phyloP scores from a whole-genome alignment of 2,888 invertebrate species.

The Pachliopta kotzebuea region DNA sequence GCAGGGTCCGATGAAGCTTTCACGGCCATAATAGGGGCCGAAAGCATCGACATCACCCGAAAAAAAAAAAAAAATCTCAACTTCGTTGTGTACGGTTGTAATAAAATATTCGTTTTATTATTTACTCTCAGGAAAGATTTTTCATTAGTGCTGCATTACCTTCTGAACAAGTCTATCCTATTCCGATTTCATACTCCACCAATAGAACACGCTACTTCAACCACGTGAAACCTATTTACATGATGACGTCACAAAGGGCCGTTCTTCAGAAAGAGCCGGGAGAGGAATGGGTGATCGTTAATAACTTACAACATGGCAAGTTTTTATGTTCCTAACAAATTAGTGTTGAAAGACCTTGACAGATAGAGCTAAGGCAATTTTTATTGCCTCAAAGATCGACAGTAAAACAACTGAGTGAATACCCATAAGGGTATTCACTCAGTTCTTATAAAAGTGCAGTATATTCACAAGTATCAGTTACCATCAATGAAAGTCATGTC shows the following conservation, averaged over 20 bases:
- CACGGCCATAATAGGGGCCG: no score
- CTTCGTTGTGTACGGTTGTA: no score
- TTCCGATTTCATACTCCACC: constrained; percentile 68
- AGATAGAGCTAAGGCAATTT: no score
- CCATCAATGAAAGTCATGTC: no score
- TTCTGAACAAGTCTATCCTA: constrained; percentile 60
- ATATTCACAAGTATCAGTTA: no score
- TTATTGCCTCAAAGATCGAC: no score
- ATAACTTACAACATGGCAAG: constrained; percentile 83
- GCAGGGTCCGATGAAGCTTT: no score
- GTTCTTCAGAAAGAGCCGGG: constrained; percentile 46
- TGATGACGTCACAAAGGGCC: constrained; percentile 67
- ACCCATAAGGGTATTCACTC: no score
- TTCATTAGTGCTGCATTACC: constrained; percentile 62
- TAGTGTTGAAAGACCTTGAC: not conserved
- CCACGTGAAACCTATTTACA: constrained; percentile 54
- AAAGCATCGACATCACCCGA: no score
- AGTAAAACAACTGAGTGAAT: no score
- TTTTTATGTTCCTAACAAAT: not conserved
- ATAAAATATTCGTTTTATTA: not conserved
- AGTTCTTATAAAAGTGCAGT: no score
- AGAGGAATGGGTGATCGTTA: constrained; percentile 83
- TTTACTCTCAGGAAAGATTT: constrained; percentile 73
- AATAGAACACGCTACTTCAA: constrained; percentile 55
- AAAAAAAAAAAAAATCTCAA: no score